Base-by-base conservation (phyloP, 2,797 vertebrate species). In the Oophaga sylvatica region DNA sequence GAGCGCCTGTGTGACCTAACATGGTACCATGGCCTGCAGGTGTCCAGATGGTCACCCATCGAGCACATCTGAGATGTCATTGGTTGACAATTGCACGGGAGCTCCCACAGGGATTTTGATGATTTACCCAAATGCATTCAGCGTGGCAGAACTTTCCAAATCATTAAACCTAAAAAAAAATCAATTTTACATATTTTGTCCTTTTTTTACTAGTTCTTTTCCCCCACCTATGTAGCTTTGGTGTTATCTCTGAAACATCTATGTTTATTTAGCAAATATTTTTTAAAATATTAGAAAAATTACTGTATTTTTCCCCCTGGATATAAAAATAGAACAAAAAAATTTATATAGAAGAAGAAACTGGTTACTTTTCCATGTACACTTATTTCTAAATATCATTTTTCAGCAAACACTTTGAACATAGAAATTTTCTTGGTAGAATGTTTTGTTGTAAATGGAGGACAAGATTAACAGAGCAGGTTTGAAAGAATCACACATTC, bases 401-500 rank as follows among this genome's bases (percentile, higher is more conserved):
- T 80, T 80, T 31, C 56, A 67, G 62, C 62, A 53, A 68, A 56
- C 63, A 67, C 48, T 35, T 82, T 81, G 60, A 45, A 63, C 79
- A 81, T 8, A 17, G 59, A n/a, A 76, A 63, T 76, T 75, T 60
- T 76, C 6, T 31, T 75, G 8, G 22, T 19, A 48, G 70, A 84
- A 71, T 41, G 75, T 63, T 45, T 77, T 81, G 60, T 15, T 31
- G 60, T 78, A 79, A 77, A 67, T 80, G 41, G 19, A 56, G 79
- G 67, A 20, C 56, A 87, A 63, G 68, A 76, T 75, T 59, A 81
- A 65, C 67, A 65, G 57, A 75, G 57, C 68, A 73, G 68, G 57
- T 81, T 62, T 76, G 85, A 48, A 26, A 29, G 79, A 81, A 53
- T 81, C 57, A 22, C 67, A 70, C 56, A 80, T 70, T 70, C 35